Percentiles rank a stretch among this genome's conserved stretches.
phyloP scores from a whole-genome alignment of 1,140 invertebrate genomes.

The Dreissena rostriformis region DNA sequence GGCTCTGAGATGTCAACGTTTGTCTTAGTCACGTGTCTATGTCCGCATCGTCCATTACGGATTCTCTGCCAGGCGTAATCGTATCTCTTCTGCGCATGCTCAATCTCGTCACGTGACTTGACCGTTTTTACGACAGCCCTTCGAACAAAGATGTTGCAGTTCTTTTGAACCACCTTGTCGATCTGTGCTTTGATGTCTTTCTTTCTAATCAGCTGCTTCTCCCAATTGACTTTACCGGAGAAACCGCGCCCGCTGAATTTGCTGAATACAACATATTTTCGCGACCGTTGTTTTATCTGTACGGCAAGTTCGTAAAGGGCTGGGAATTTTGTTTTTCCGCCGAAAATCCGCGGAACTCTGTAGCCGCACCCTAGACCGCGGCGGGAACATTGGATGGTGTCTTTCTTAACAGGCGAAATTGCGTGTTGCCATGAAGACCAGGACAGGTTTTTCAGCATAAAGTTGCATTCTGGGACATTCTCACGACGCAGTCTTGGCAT shows the following conservation, averaged over 20 bases:
- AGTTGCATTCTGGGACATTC: constrained; percentile 47
- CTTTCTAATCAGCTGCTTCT: constrained; percentile 12
- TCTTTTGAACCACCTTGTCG: constrained; percentile 10
- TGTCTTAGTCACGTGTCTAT: constrained; percentile 38
- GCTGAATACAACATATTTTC: constrained; percentile 25
- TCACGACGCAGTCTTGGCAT: constrained; percentile 36
- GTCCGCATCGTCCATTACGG: neutral
- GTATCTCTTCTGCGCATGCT: constrained; percentile 20
- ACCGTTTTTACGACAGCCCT: neutral
- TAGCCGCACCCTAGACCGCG: neutral
- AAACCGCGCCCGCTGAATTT: constrained; percentile 12
- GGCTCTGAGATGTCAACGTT: constrained; percentile 26
- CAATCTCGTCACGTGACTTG: neutral
- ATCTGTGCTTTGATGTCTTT: constrained; percentile 17
- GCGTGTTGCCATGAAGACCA: constrained; percentile 35
- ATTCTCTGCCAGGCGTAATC: constrained; percentile 49
- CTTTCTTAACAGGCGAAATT: neutral
- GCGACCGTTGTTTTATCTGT: constrained; percentile 1
- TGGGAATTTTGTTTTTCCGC: constrained; percentile 37
- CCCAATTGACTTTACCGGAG: constrained; percentile 13
- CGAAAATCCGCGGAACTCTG: constrained; percentile 8
- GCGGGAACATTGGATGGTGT: neutral
- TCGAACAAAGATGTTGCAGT: constrained; percentile 19
- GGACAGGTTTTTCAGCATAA: constrained; percentile 32
- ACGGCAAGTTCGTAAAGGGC: constrained; percentile 40